These are phyloP conservation scores for Hermodice carunculata DNA, from an alignment of 2,888 invertebrate genomes.

Conservation along the genomic window DNA sequence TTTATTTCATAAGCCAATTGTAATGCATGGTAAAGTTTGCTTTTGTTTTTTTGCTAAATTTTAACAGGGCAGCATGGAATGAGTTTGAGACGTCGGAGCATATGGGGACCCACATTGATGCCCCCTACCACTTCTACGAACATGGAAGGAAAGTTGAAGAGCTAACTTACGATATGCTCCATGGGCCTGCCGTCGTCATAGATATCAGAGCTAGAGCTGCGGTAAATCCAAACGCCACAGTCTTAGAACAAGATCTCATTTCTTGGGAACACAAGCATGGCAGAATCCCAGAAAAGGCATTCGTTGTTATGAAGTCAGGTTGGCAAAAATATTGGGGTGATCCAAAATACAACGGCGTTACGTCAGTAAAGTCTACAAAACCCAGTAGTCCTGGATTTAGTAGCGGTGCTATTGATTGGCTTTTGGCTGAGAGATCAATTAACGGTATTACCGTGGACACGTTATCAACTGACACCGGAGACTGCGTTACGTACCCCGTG, in stretches of 20 bases:
- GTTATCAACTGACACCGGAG: not conserved
- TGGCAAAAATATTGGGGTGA: not conserved
- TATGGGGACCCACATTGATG: slow-evolving; percentile 6
- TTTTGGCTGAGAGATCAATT: not conserved
- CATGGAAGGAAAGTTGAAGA: not conserved
- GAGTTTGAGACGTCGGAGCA: too few species aligned
- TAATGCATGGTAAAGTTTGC: too few species aligned
- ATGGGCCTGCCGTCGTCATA: not conserved
- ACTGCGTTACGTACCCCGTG: too few species aligned
- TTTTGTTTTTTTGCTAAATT: too few species aligned
- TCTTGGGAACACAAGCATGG: slow-evolving; percentile 3
- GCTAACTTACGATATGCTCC: not conserved
- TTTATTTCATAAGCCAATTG: too few species aligned
- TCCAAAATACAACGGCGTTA: not conserved
- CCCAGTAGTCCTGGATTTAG: not conserved
- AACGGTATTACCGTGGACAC: slow-evolving; percentile 1
- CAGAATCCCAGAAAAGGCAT: not conserved
- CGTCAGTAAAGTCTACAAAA: not conserved
- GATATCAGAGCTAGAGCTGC: not conserved
- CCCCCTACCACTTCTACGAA: not conserved
- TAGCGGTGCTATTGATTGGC: not conserved
- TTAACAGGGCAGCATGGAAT: too few species aligned
- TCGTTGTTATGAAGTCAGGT: not conserved
- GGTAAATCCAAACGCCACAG: not conserved
- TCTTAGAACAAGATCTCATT: not conserved